phyloP scores from a whole-genome alignment of 2,113 vertebrate genomes.

The Theristicus caerulescens region DNA sequence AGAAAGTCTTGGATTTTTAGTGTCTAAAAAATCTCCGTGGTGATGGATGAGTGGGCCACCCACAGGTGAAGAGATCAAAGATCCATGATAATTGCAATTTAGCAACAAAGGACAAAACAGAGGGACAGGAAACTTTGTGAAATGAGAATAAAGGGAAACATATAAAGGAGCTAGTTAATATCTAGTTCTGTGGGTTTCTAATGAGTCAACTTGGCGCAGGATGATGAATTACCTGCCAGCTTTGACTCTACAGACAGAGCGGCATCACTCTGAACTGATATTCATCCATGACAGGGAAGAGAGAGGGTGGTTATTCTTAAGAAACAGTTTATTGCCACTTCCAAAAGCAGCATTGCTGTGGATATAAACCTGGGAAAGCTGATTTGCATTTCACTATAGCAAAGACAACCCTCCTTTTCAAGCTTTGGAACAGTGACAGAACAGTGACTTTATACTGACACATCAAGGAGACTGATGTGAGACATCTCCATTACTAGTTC shows the following conservation, averaged over 20 bases:
- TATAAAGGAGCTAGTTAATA: slow-evolving; percentile 19
- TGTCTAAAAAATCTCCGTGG: background rate
- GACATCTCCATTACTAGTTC: background rate
- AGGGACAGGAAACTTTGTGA: slow-evolving; percentile 10
- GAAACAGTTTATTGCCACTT: background rate
- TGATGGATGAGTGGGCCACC: slow-evolving; percentile 25
- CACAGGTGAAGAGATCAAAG: slow-evolving; percentile 39
- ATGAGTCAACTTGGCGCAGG: background rate
- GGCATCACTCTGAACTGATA: background rate
- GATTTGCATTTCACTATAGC: background rate
- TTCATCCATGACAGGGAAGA: slow-evolving; percentile 4
- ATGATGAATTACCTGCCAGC: slow-evolving; percentile 52
- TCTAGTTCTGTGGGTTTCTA: slow-evolving; percentile 13
- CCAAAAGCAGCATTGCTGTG: background rate
- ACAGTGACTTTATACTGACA: background rate
- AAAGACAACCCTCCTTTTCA: background rate
- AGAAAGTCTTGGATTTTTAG: background rate
- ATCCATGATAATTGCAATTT: slow-evolving; percentile 38
- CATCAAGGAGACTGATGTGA: background rate
- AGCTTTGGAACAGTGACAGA: background rate
- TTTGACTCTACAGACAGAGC: background rate
- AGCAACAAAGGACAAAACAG: slow-evolving; percentile 16
- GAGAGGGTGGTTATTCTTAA: background rate
- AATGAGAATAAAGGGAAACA: slow-evolving; percentile 15
- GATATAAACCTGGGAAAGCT: background rate